Evolutionary conservation across 2,888 invertebrate genomes (phyloP), one percentile per base, ranked within the genome.

Genomic region (Helleia helle): DNA sequence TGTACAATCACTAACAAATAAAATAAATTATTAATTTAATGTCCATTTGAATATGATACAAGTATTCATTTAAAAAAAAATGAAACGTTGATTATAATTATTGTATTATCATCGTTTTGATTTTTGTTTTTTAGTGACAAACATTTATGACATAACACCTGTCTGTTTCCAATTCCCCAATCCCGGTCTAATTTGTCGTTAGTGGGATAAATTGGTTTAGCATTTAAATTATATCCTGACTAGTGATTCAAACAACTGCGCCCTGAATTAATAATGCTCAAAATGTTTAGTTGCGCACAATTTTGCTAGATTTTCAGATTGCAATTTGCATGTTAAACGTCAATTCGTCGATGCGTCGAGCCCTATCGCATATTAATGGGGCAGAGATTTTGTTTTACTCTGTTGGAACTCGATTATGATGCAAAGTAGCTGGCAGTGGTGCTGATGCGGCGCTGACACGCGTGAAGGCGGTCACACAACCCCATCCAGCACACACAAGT

Each of bases 311-410:
- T 81, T 80, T 77, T 77, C 75, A 74, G 65, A 77, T 77, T 77
- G 80, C 79, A 83, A 83, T 83, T 83, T 84, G 79, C 83, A 84
- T 84, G 81, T 80, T 81, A 79, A 80, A 75, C 77, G 80, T 79
- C 83, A 80, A 83, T 76, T 74, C 67, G 69, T 67, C 69, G 71
- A 73, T 79, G 80, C 83, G 81, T 75, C 65, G 69, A 69, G 74
- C 76, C 79, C 76, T 80, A 76, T 74, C 73, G 59, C 80, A 84
- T 84, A 83, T 83, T 83, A 83, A 84, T 83, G 76, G 53, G 62
- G 68, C 58, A 64, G 73, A 77, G 73, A 83, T 83, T 84, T 83
- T 81, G 83, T 83, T 80, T 80, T 77, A 81, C 83, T 81, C 83
- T 75, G 74, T 71, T 71, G 67, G 67, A 72, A 80, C 71, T 84